phyloP scores from a whole-genome alignment of 2,888 invertebrate species.

The Chalcosyrphus nemorum region DNA sequence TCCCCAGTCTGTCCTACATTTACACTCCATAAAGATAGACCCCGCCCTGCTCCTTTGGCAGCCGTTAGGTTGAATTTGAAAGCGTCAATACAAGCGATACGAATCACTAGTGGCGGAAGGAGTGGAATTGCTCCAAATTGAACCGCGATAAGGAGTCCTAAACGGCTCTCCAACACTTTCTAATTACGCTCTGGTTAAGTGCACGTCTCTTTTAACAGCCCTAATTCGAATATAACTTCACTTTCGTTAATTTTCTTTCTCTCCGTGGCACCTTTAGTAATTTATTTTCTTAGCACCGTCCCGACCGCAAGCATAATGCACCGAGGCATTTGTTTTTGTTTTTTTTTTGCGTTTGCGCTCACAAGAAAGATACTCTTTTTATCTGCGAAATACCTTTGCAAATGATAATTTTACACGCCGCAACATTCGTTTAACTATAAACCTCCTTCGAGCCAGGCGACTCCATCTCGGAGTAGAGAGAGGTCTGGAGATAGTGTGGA shows the following conservation, averaged over 20 bases:
- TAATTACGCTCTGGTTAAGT: neutral
- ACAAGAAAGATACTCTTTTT: slow-evolving; percentile 24
- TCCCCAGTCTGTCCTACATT: too few relatives aligned
- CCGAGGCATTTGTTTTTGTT: neutral
- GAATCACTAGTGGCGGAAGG: too few relatives aligned
- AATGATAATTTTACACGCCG: slow-evolving; percentile 64
- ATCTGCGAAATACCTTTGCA: slow-evolving; percentile 56
- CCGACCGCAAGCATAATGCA: neutral
- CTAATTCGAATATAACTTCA: neutral
- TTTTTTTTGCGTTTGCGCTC: too few relatives aligned
- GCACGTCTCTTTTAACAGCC: neutral
- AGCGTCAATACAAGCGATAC: too few relatives aligned
- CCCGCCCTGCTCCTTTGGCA: too few relatives aligned
- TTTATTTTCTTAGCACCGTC: neutral
- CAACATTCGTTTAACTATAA: slow-evolving; percentile 13
- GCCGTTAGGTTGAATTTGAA: too few relatives aligned
- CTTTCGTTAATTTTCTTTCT: neutral
- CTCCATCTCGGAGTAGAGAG: neutral
- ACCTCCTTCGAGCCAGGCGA: neutral
- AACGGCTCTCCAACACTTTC: neutral
- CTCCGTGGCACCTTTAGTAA: neutral
- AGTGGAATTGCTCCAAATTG: too few relatives aligned
- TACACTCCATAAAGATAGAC: too few relatives aligned
- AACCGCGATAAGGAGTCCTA: too few relatives aligned
- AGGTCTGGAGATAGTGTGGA: slow-evolving; percentile 26